Conservation (phyloP, 2,113 vertebrate genomes). For the Zeus faber region DNA sequence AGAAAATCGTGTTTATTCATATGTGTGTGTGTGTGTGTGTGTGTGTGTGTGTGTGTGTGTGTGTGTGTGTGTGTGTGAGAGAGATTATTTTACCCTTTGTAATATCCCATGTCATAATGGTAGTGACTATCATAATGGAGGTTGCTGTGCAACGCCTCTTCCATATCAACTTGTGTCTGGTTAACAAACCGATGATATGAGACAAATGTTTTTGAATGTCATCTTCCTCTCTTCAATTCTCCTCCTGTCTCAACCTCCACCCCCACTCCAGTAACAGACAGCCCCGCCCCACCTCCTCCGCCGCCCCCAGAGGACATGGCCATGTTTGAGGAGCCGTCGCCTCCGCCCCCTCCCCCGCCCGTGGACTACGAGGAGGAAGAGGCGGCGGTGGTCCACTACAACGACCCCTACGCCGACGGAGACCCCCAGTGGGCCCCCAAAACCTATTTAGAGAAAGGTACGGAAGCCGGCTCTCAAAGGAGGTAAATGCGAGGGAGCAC, state of each 20-base stretch:
- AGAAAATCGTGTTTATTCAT: too few species aligned
- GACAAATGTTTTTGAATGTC: too few species aligned
- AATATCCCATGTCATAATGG: too few species aligned
- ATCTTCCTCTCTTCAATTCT: not conserved
- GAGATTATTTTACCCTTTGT: too few species aligned
- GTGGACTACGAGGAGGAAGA: constrained; percentile 98
- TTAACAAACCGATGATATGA: too few species aligned
- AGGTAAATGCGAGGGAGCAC: too few species aligned
- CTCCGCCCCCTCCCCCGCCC: constrained; percentile 91
- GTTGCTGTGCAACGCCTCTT: too few species aligned
- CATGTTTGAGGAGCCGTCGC: constrained; percentile 92
- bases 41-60: too few species aligned
- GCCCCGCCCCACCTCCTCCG: constrained; percentile 92
- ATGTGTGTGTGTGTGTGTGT: too few species aligned
- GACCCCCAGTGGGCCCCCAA: constrained; percentile 98
- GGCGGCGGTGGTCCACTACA: constrained; percentile 92
- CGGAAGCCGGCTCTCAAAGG: not conserved
- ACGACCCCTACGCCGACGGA: constrained; percentile 92
- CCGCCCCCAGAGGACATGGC: constrained; percentile 93
- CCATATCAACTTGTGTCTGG: too few species aligned
- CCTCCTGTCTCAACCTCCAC: constrained; percentile 34
- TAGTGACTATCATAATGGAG: too few species aligned
- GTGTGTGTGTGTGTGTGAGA: too few species aligned
- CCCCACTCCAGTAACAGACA: constrained; percentile 86
- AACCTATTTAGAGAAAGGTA: constrained; percentile 95